These are phyloP conservation scores for Corydoras sp. DNA, from an alignment of 2,113 vertebrate genomes.

Conservation along the genomic window DNA sequence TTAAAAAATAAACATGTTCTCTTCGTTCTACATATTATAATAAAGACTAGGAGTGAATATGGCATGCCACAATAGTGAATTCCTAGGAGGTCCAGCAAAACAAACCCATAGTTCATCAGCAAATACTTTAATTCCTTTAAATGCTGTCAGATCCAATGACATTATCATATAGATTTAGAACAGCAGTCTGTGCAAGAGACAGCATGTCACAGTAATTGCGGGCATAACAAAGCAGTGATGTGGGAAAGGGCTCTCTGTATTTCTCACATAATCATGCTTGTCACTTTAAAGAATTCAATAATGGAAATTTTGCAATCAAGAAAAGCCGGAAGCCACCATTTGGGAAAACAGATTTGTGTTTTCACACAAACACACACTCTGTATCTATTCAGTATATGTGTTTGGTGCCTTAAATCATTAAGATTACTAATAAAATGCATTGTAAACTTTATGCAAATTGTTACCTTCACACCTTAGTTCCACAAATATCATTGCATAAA, in stretches of 20 bases:
- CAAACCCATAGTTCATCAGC: not conserved
- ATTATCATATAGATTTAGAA: not conserved
- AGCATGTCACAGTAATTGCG: constrained; percentile 8
- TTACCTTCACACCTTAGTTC: no score
- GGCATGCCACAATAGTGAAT: no score
- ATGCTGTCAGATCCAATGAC: not conserved
- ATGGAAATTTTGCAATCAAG: not conserved
- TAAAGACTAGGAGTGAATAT: no score
- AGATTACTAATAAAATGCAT: no score
- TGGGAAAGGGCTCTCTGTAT: not conserved
- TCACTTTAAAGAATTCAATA: constrained; percentile 16
- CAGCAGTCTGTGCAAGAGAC: not conserved
- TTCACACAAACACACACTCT: not conserved
- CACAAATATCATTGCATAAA: no score
- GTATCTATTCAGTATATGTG: no score
- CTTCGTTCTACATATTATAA: no score
- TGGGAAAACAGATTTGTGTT: not conserved
- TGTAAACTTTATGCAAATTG: no score
- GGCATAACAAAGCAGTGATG: not conserved
- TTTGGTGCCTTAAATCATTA: no score
- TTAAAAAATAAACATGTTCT: no score
- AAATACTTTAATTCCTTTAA: not conserved
- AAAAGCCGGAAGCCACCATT: not conserved
- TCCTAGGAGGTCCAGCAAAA: no score
- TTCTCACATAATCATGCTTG: constrained; percentile 15